Percentiles rank a stretch among this genome's conserved stretches.
Conservation (phyloP, 2,888 invertebrate species). For the Himalopsyche anomala region DNA sequence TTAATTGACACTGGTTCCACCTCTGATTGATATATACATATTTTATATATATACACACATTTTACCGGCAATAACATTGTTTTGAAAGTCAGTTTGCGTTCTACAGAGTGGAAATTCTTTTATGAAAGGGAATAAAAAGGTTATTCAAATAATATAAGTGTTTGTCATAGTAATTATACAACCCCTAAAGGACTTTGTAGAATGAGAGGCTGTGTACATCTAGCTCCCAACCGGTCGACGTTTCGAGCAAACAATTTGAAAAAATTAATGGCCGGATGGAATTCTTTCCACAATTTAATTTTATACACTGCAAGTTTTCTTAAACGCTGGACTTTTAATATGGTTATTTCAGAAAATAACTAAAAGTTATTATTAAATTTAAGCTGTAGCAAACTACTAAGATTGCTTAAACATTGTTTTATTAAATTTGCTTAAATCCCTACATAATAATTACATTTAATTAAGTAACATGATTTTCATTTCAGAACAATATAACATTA, state of each 20-base stretch:
- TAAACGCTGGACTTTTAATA: too few relatives aligned
- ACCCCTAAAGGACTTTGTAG: neutral
- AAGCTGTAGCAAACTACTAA: too few relatives aligned
- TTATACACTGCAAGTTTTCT: conserved; percentile 28
- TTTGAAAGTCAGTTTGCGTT: conserved; percentile 37
- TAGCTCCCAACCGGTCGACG: neutral
- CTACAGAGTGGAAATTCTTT: neutral
- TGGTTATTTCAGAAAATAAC: too few relatives aligned
- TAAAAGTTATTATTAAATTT: too few relatives aligned
- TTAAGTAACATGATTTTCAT: too few relatives aligned
- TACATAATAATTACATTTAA: too few relatives aligned
- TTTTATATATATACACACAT: neutral
- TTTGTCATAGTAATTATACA: conserved; percentile 41
- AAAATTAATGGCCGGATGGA: conserved; percentile 28
- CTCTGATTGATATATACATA: too few relatives aligned
- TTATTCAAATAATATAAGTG: conserved; percentile 35
- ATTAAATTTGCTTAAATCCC: too few relatives aligned
- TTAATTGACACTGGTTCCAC: too few relatives aligned
- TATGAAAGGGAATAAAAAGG: conserved; percentile 22
- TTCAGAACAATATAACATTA: too few relatives aligned
- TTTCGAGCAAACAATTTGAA: conserved; percentile 36
- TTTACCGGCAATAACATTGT: neutral
- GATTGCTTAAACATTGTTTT: too few relatives aligned
- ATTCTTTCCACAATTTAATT: conserved; percentile 2
- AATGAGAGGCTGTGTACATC: conserved; percentile 11